Conservation (phyloP, 2,888 invertebrate genomes). For the Empis stercorea region DNA sequence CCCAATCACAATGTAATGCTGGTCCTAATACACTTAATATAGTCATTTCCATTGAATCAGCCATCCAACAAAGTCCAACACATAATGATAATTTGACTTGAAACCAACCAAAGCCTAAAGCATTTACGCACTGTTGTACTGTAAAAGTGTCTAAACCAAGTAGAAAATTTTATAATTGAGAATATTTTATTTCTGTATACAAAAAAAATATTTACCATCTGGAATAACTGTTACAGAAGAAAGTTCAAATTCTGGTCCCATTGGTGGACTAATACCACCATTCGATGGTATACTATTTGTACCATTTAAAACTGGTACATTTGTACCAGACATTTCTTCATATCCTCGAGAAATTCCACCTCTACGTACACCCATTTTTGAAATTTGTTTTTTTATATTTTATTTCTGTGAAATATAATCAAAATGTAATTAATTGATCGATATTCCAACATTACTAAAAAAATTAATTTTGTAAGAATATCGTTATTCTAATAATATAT, state of each 20-base stretch:
- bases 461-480: no score
- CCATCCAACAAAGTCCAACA: conserved; percentile 89
- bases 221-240: conserved; percentile 53
- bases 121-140: conserved; percentile 75
- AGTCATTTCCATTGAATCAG: conserved; percentile 98
- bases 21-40: conserved; percentile 88
- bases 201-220: conserved; percentile 39
- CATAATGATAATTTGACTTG: conserved; percentile 76
- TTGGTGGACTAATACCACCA: conserved; percentile 14
- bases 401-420: no score
- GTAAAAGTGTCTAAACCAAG: conserved; percentile 70
- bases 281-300: conserved; percentile 4
- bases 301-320: conserved; percentile 12
- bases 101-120: conserved; percentile 78
- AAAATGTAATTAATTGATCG: no score
- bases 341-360: conserved; percentile 17
- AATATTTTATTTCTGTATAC: no score
- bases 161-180: no score
- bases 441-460: no score
- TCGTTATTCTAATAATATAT: no score
- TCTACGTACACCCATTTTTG: conserved; percentile 18
- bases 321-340: conserved; percentile 19
- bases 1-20: conserved; percentile 90
- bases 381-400: no score
- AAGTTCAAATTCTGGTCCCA: conserved; percentile 45